phyloP scores from a whole-genome alignment of 1,140 invertebrate genomes.

The Drosophila virilis region DNA sequence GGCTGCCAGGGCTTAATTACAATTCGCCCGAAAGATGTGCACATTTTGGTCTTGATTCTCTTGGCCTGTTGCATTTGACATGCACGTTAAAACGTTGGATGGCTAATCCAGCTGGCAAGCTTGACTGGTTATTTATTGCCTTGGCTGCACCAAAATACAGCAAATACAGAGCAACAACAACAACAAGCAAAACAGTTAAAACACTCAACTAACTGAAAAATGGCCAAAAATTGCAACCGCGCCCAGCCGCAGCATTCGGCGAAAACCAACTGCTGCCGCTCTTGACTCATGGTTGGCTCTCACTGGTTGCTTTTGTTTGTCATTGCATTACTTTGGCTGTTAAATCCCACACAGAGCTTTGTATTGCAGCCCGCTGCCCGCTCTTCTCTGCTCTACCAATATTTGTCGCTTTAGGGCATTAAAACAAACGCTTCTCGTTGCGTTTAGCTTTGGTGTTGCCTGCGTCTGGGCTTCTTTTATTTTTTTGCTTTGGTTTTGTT shows the following conservation, averaged over 20 bases:
- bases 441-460: constrained; percentile 62
- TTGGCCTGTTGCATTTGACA: constrained; percentile 77
- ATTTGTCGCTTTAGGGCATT: constrained; percentile 81
- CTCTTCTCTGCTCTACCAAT: constrained; percentile 57
- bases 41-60: constrained; percentile 46
- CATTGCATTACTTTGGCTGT: constrained; percentile 78
- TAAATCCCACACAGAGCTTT: constrained; percentile 70
- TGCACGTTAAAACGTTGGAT: constrained; percentile 54
- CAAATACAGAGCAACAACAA: constrained; percentile 26
- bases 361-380: constrained; percentile 41
- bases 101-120: constrained; percentile 69
- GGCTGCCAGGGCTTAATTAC: constrained; percentile 73
- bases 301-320: constrained; percentile 72
- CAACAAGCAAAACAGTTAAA: neutral
- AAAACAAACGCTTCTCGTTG: constrained; percentile 79
- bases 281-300: constrained; percentile 42
- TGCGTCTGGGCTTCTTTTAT: constrained; percentile 24
- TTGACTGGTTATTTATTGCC: constrained; percentile 73
- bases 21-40: constrained; percentile 68
- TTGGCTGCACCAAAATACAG: constrained; percentile 16
- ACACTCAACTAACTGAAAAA: constrained; percentile 50
- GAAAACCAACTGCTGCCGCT: constrained; percentile 30
- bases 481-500: constrained; percentile 29
- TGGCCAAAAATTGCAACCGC: constrained; percentile 51
- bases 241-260: constrained; percentile 20